Evolutionary conservation across 1,140 invertebrate genomes (phyloP).

Genomic region (Lepidurus packardi): DNA sequence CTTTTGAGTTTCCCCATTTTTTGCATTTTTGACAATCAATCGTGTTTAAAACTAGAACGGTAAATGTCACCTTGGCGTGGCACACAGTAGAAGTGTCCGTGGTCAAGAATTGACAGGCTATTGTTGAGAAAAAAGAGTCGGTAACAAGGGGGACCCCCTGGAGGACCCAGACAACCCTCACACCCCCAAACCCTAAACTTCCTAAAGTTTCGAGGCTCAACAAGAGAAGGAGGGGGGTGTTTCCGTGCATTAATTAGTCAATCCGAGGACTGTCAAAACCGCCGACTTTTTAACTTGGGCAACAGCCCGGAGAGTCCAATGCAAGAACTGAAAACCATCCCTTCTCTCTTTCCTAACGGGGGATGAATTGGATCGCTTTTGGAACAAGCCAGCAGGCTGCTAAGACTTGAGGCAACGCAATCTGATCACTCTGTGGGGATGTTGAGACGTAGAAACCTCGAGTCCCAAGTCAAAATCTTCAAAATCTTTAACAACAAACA

Average conservation of each 20-base stretch:
- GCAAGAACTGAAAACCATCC: background rate
- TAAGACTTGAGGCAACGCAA: slow-evolving; percentile 9
- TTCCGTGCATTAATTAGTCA: slow-evolving; percentile 20
- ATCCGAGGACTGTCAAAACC: slow-evolving; percentile 9
- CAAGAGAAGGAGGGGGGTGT: slow-evolving; percentile 33
- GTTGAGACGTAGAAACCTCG: slow-evolving; percentile 1
- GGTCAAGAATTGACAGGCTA: slow-evolving; percentile 2
- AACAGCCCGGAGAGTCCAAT: background rate
- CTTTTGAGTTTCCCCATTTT: background rate
- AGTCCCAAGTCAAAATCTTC: background rate
- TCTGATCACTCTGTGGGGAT: background rate
- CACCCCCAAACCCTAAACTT: background rate
- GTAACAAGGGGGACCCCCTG: background rate
- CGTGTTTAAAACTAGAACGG: background rate
- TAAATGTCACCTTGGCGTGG: background rate
- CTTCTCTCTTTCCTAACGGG: background rate
- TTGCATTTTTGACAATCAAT: background rate
- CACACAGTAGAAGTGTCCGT: background rate
- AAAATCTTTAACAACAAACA: background rate
- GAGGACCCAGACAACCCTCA: background rate
- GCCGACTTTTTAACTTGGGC: slow-evolving; percentile 23
- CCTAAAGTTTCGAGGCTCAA: background rate
- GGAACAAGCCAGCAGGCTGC: background rate
- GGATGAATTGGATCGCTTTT: background rate
- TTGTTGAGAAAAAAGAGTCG: background rate